A percentile compares a stretch with the other conserved stretches of the same genome.
Conservation (phyloP, 1,140 invertebrate genomes). For the Orius insidiosus region DNA sequence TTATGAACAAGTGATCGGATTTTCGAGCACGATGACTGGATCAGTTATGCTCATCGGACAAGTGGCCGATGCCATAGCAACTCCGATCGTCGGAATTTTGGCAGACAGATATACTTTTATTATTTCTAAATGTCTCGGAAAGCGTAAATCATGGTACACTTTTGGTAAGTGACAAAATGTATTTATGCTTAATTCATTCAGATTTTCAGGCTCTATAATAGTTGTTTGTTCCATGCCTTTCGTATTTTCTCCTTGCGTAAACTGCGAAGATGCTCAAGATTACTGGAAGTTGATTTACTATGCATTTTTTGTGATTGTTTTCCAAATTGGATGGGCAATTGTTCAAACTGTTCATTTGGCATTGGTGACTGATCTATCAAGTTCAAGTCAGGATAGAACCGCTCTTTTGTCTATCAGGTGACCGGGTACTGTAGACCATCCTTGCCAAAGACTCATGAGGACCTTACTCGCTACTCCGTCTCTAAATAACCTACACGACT, state of each 20-base stretch:
- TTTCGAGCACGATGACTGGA: constrained; percentile 58
- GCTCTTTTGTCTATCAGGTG: constrained; percentile 72
- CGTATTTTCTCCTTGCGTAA: constrained; percentile 67
- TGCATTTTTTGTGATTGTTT: constrained; percentile 74
- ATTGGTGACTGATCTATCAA: constrained; percentile 54
- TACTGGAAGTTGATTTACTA: constrained; percentile 75
- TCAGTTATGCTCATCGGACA: constrained; percentile 69
- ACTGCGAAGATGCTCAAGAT: constrained; percentile 40
- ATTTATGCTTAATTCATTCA: not conserved
- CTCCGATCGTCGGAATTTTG: constrained; percentile 75
- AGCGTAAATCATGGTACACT: constrained; percentile 83
- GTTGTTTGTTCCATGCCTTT: constrained; percentile 73
- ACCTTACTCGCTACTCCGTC: no score
- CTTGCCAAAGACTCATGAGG: no score
- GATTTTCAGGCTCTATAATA: constrained; percentile 49
- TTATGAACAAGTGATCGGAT: constrained; percentile 67
- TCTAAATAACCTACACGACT: no score
- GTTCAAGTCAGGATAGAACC: constrained; percentile 59
- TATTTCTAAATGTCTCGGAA: constrained; percentile 50
- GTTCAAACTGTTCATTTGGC: constrained; percentile 90
- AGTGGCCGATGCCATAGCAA: constrained; percentile 74
- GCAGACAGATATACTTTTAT: constrained; percentile 53
- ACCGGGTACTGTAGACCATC: constrained; percentile 1
- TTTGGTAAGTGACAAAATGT: constrained; percentile 41
- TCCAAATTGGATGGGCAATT: constrained; percentile 92